These are phyloP conservation scores for Anorthoa munda DNA, from an alignment of 2,888 invertebrate species.

Conservation along the genomic window DNA sequence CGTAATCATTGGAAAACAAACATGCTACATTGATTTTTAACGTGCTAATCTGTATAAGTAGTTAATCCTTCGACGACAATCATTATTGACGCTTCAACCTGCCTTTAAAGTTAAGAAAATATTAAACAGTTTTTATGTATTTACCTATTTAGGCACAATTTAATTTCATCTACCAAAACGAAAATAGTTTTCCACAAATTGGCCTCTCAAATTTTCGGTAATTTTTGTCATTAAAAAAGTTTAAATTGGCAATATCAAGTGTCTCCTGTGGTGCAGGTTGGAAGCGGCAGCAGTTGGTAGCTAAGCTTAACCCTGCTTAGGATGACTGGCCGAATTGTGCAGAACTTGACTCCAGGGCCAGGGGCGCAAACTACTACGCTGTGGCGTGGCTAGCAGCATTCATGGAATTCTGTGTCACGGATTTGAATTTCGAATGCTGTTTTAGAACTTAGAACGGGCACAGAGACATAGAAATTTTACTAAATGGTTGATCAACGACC, in stretches of 20 bases:
- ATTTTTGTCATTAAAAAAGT: constrained; percentile 67
- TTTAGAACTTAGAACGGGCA: background rate
- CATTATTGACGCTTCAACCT: background rate
- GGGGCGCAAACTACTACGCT: constrained; percentile 25
- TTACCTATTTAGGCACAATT: background rate
- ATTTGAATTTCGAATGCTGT: constrained; percentile 12
- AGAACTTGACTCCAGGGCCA: constrained; percentile 32
- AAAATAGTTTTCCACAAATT: constrained; percentile 54
- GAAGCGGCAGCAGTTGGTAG: constrained; percentile 43
- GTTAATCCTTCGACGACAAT: background rate
- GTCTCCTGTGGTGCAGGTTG: constrained; percentile 53
- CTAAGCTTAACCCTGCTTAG: constrained; percentile 60
- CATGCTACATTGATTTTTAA: background rate
- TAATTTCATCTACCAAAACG: background rate
- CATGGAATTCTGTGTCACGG: background rate
- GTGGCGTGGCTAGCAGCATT: constrained; percentile 6
- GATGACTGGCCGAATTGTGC: constrained; percentile 46
- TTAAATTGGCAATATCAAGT: constrained; percentile 69
- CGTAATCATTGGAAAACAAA: background rate
- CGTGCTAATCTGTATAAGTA: background rate
- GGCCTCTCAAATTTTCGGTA: constrained; percentile 56
- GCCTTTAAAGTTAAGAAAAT: background rate
- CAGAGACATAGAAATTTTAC: background rate
- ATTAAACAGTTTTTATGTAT: background rate
- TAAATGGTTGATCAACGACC: background rate